Conservation (phyloP, 53 echinoderm and acorn worm genomes). For the Luidia sarsii region DNA sequence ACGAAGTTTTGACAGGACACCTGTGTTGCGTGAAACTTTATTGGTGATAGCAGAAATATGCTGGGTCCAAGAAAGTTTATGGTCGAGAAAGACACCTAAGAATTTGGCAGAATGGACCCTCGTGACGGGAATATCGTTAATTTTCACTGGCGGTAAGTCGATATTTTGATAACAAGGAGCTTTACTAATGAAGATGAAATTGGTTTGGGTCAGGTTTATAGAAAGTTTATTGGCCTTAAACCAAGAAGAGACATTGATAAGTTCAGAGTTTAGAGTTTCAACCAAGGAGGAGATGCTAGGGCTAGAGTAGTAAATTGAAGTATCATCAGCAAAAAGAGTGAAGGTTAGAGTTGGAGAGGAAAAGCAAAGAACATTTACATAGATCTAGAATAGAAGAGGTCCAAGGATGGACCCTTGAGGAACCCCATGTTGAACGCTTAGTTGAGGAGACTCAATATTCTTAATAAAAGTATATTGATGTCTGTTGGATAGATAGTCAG, state of each 20-base stretch:
- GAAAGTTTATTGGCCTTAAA: slow-evolving; percentile 1
- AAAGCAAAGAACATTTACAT: background rate
- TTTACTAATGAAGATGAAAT: background rate
- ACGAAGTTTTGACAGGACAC: slow-evolving; percentile 2
- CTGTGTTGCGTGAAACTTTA: background rate
- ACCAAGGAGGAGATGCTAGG: background rate
- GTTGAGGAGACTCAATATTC: background rate
- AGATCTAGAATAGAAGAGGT: background rate
- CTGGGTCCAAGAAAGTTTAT: background rate
- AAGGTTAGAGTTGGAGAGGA: background rate
- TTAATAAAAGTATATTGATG: background rate
- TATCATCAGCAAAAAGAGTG: slow-evolving; percentile 20
- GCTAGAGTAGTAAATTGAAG: background rate
- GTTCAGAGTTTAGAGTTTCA: background rate
- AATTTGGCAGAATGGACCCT: slow-evolving; percentile 7
- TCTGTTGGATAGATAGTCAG: background rate
- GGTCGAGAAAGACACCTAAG: background rate
- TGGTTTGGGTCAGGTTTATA: background rate
- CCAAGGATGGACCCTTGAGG: slow-evolving; percentile 24
- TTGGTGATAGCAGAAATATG: background rate
- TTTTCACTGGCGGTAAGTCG: background rate
- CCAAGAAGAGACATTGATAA: background rate
- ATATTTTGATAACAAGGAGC: background rate
- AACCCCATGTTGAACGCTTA: background rate
- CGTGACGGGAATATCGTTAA: background rate